These are phyloP conservation scores for Antedon mediterranea DNA, from an alignment of 53 echinoderm and acorn worm genomes.

Conservation along the genomic window DNA sequence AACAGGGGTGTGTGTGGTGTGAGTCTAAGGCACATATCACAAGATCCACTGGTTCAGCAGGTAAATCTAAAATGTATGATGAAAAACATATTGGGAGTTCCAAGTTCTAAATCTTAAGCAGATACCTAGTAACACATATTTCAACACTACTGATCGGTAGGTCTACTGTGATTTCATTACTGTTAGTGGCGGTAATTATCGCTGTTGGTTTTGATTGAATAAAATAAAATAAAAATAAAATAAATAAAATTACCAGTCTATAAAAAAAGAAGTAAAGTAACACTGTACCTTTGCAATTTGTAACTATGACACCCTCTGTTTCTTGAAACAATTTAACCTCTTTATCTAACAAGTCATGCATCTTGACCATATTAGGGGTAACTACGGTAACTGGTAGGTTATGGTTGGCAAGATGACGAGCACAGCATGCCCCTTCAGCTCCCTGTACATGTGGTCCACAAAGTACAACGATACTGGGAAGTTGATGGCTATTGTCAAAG, in stretches of 20 bases:
- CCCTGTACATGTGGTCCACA: slow-evolving; percentile 87
- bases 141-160: no score
- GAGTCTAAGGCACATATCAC: slow-evolving; percentile 71
- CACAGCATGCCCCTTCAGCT: slow-evolving; percentile 87
- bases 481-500: neutral
- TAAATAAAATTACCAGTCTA: no score
- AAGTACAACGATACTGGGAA: slow-evolving; percentile 44
- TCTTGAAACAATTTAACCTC: slow-evolving; percentile 57
- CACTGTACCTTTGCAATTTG: slow-evolving; percentile 30
- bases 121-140: no score
- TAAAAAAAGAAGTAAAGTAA: neutral
- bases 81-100: neutral
- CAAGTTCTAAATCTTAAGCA: no score
- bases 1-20: slow-evolving; percentile 28
- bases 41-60: slow-evolving; percentile 41
- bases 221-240: no score
- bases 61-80: slow-evolving; percentile 24
- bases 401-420: slow-evolving; percentile 72
- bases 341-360: slow-evolving; percentile 39
- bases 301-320: slow-evolving; percentile 51
- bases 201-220: no score
- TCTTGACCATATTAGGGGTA: slow-evolving; percentile 64
- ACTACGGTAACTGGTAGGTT: slow-evolving; percentile 58
- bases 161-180: no score
- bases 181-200: no score